Evolutionary conservation across 2,888 invertebrate species (phyloP), one percentile per base, ranked within the genome.

Genomic region (Alviniconcha strummeri): DNA sequence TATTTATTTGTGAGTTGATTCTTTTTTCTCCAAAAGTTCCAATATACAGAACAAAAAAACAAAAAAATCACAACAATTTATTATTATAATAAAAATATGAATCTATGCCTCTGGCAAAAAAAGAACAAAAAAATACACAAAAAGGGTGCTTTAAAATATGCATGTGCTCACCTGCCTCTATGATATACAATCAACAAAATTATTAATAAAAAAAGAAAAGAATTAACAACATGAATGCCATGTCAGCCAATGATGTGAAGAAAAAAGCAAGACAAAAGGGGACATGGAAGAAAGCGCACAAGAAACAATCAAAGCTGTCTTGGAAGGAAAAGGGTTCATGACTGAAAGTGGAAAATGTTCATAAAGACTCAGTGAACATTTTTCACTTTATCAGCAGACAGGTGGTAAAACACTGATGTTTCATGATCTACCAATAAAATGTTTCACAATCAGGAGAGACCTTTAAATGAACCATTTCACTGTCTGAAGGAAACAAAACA

Each of bases 91-190:
- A 82, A 82, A 82, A 82, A 82, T 82, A 82, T 82, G 64, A 57
- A 55, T 82, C 77, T 75, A 76, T 76, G 76, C 57, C 82, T 82
- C 77, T 82, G 82, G 82, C 75, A 56, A 77, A 55, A 82, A 77
- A 56, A 56, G 13, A 36, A 15, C 13, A 7, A 13, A 17, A 36
- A 74, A 80, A 52, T 19, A 36, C 13, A n/a, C 17, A 57, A 56
- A 57, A 67, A 67, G 6, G 67, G 55, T 80, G 74, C 57, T 6
- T 17, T 15, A 19, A 57, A 81, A 15, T 67, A 69, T 55, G 52
- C 64, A 69, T 17, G 76, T 77, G 82, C 82, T 82, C 82, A 82
- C 82, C 82, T 82, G 82, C 82, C 82, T 71, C 82, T 82, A 82
- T 82, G 67, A 82, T 11, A 81, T 72, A 81, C 60, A 81, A 54